Evolutionary conservation across 2,113 vertebrate genomes (phyloP).

Genomic region (Trematocara macrostoma): DNA sequence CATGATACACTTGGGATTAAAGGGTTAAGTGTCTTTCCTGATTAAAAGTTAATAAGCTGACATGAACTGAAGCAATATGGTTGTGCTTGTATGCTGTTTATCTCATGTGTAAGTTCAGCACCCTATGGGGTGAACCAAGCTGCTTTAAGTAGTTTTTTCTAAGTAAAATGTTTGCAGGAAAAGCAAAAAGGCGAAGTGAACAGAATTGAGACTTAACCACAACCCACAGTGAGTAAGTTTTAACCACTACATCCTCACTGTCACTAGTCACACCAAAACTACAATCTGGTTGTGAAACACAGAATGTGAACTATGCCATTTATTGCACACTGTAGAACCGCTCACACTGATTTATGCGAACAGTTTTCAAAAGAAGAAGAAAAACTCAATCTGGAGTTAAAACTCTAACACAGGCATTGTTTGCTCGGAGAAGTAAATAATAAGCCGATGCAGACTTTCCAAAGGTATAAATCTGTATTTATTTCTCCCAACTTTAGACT

Average conservation of each 20-base stretch:
- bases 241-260: neutral
- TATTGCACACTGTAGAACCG: neutral
- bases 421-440: neutral
- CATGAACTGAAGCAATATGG: neutral
- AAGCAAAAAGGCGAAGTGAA: neutral
- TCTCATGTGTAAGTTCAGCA: neutral
- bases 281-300: neutral
- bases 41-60: neutral
- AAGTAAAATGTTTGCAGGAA: neutral
- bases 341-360: neutral
- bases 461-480: neutral
- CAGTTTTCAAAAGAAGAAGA: neutral
- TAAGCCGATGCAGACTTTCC: neutral
- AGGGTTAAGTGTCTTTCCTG: neutral
- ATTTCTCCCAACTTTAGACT: neutral
- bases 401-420: fast-evolving
- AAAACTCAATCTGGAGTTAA: neutral
- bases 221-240: neutral
- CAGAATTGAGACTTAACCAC: neutral
- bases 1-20: neutral
- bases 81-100: neutral
- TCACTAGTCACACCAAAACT: neutral
- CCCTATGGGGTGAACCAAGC: neutral
- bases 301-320: neutral
- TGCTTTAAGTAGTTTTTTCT: neutral